Percentiles rank a stretch among this genome's conserved stretches.
These are phyloP conservation scores for Gorsachius goisagi DNA, from an alignment of 2,113 vertebrate species.

Conservation along the genomic window DNA sequence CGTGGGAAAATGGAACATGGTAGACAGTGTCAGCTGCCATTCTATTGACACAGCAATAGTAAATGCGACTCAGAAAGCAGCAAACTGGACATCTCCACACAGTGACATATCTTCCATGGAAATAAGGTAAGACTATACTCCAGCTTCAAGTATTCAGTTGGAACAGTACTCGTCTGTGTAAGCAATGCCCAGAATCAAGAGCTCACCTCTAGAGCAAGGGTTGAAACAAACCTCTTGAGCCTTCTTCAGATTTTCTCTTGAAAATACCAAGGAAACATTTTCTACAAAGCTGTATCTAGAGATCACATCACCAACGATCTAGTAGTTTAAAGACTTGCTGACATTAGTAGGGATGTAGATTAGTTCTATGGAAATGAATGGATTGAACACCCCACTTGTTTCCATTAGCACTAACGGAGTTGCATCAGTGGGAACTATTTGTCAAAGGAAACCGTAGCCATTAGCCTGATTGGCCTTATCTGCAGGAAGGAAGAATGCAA, in stretches of 20 bases:
- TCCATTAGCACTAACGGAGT: neutral
- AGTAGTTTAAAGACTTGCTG: neutral
- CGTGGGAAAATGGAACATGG: neutral
- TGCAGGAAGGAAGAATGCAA: neutral
- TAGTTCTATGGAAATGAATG: accelerated
- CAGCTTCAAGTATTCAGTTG: neutral
- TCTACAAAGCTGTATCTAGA: neutral
- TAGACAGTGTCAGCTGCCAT: accelerated
- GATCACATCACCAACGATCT: accelerated
- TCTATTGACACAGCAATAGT: accelerated
- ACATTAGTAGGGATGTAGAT: neutral
- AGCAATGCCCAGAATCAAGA: too few relatives aligned
- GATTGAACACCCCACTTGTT: neutral
- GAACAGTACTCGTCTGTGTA: neutral
- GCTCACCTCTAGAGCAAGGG: neutral
- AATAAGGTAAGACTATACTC: slow-evolving; percentile 38
- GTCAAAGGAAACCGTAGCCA: neutral
- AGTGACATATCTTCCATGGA: accelerated
- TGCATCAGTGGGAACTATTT: neutral
- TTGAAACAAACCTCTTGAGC: neutral
- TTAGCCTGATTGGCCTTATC: neutral
- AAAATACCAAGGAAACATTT: neutral
- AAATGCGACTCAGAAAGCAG: accelerated
- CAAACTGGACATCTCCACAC: neutral
- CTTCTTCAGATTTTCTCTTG: neutral